phyloP scores from a whole-genome alignment of 1,140 invertebrate genomes.

The Lethrus apterus region DNA sequence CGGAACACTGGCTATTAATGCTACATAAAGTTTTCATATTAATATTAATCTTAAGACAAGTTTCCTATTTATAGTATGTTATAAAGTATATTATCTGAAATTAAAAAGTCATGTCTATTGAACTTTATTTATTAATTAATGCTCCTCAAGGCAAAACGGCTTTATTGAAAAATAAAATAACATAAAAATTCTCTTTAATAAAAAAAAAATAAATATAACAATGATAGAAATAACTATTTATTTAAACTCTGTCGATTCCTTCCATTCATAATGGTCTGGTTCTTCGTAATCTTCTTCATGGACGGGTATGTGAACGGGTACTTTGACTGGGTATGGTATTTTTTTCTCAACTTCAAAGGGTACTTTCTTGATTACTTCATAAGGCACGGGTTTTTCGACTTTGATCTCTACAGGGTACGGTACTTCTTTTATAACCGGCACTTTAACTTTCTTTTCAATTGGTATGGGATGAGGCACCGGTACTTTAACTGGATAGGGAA shows the following conservation, averaged over 20 bases:
- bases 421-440: conserved; percentile 55
- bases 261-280: too few relatives aligned
- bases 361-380: conserved; percentile 60
- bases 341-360: conserved; percentile 48
- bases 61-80: too few relatives aligned
- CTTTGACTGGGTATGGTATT: conserved; percentile 51
- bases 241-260: too few relatives aligned
- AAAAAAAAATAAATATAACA: background rate
- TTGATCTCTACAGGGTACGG: conserved; percentile 55
- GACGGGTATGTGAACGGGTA: conserved; percentile 44
- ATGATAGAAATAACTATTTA: background rate
- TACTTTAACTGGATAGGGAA: conserved; percentile 57
- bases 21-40: too few relatives aligned
- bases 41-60: too few relatives aligned
- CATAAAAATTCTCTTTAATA: too few relatives aligned
- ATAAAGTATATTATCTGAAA: too few relatives aligned
- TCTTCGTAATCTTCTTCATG: conserved; percentile 32
- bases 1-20: too few relatives aligned
- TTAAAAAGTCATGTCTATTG: too few relatives aligned
- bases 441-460: conserved; percentile 42
- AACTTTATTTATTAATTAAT: too few relatives aligned
- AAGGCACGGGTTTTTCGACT: conserved; percentile 55
- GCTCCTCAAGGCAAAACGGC: too few relatives aligned
- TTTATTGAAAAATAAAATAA: too few relatives aligned
- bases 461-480: conserved; percentile 48